Conservation (phyloP, 35 echinoderm and acorn worm species). For the Stichopus chloronotus region DNA sequence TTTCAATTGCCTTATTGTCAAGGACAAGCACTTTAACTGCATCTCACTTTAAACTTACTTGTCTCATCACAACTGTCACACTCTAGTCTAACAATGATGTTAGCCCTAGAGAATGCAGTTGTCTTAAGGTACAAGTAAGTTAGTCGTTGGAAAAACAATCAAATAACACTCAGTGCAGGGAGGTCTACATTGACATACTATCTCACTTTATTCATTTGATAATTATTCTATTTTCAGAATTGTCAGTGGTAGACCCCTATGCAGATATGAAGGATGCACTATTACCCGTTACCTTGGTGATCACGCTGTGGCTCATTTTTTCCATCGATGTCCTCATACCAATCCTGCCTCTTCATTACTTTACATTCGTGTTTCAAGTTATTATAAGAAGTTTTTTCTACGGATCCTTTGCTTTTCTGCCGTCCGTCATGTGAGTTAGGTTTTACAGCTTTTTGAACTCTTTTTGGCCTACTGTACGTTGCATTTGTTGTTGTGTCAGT, state of each 20-base stretch:
- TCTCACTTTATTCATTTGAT: too few relatives aligned
- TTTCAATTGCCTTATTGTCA: too few relatives aligned
- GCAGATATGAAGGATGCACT: constrained; percentile 44
- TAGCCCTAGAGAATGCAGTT: too few relatives aligned
- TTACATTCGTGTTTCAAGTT: constrained; percentile 50
- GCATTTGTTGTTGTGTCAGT: background rate
- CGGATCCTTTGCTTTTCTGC: constrained; percentile 24
- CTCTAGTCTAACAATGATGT: too few relatives aligned
- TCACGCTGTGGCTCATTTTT: constrained; percentile 32
- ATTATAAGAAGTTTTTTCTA: constrained; percentile 49
- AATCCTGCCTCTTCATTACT: constrained; percentile 37
- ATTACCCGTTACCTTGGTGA: constrained; percentile 23
- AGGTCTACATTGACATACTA: too few relatives aligned
- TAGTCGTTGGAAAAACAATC: too few relatives aligned
- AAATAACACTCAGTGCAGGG: too few relatives aligned
- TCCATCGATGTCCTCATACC: constrained; percentile 39
- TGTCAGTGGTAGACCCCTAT: constrained; percentile 17
- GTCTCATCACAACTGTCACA: too few relatives aligned
- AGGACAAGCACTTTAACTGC: too few relatives aligned
- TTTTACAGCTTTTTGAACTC: background rate
- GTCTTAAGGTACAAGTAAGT: too few relatives aligned
- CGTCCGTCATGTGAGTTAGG: constrained; percentile 31
- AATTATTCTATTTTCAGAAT: constrained; percentile 16
- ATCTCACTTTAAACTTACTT: too few relatives aligned
- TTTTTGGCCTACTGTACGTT: background rate